Percentiles rank a stretch among this genome's conserved stretches.
These are phyloP conservation scores for Pterocles gutturalis DNA, from an alignment of 2,113 vertebrate species.

Conservation along the genomic window DNA sequence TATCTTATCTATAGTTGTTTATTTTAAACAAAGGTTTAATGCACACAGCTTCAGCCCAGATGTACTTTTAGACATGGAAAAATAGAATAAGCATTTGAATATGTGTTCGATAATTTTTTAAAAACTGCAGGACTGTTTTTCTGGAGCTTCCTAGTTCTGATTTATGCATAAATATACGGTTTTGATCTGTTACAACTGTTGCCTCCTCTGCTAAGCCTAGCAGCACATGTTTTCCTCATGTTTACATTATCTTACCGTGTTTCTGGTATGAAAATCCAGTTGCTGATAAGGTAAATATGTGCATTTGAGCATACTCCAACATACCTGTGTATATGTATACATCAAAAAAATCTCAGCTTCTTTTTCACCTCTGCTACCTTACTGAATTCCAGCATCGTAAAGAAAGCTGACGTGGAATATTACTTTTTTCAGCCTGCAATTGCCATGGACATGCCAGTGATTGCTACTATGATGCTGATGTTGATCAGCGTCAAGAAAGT, in stretches of 20 bases:
- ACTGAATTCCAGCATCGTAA: neutral
- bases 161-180: neutral
- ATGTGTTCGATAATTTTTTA: neutral
- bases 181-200: neutral
- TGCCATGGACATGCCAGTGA: conserved; percentile 90
- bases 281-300: neutral
- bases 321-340: neutral
- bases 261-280: neutral
- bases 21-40: neutral
- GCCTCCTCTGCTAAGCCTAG: neutral
- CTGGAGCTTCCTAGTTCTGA: neutral
- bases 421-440: conserved; percentile 86
- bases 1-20: neutral
- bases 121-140: neutral
- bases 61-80: neutral
- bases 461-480: conserved; percentile 90
- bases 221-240: neutral
- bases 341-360: neutral
- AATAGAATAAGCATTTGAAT: neutral
- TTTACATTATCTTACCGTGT: neutral
- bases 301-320: neutral
- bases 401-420: neutral
- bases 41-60: neutral
- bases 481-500: conserved; percentile 84
- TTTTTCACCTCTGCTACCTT: neutral